Base-by-base conservation (phyloP, 53 echinoderm and acorn worm genomes). In the Mesocentrotus franciscanus region DNA sequence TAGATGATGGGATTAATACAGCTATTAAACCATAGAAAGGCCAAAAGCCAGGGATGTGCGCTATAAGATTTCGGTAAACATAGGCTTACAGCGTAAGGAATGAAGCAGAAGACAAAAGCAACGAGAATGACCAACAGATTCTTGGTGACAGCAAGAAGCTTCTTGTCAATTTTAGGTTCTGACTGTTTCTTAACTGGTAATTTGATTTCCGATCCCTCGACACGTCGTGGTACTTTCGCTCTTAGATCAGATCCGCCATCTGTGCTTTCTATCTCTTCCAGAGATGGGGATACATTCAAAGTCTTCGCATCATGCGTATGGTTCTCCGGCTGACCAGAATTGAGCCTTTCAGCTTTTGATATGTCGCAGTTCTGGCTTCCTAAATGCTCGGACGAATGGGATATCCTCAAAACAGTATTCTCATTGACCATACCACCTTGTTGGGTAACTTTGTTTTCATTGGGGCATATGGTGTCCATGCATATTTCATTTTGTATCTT, bases 1-100 rank as follows among this genome's bases (percentile, higher is more conserved):
- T 87, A 87, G 56, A 87, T 87, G 58, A 87, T 58, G n/a, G 87
- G 87, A 26, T 87, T 87, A 24, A 87, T 87, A 11, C 87, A 87
- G 87, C 87, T 87, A 27, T 87, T 87, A 5, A 57, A 58, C 27
- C 59, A 87, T 29, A 87, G 39, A 11, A 87, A 29, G 26, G 58
- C n/a, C 17, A 87, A 58, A 1, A 87, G 58, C 56, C 56, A 87
- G 12, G 84, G 55, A 55, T 55, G 55, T 9, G 84, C 84, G 24
- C 10, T 39, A 24, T 84, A 49, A 42, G 22, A 84, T 24, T 18
- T 55, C 1, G 20, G 7, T 39, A 22, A 39, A 55, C 55, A 49
- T 58, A 87, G n/a, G 13, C 57, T 57, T 12, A 87, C n/a, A 87
- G 87, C 87, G 13, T 57, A 87, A 13, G 87, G 87, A 87, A 87